These are phyloP conservation scores for Drosophila repletoides DNA, from an alignment of 1,140 invertebrate genomes.

Conservation along the genomic window DNA sequence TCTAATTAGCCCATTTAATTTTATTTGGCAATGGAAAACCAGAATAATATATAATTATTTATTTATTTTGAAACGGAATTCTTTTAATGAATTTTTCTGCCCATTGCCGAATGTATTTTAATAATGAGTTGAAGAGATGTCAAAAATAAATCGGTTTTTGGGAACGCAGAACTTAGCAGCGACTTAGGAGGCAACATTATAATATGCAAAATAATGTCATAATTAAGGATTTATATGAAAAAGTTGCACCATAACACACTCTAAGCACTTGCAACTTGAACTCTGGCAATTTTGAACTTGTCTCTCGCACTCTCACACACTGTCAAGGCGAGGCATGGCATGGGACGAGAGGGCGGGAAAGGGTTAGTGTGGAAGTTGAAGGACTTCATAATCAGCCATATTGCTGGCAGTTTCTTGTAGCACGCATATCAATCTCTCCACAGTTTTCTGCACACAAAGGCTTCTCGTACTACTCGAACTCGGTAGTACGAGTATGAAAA, in stretches of 20 bases:
- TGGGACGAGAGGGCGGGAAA: background rate
- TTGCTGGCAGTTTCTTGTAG: conserved; percentile 47
- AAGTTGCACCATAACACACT: conserved; percentile 62
- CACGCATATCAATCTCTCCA: conserved; percentile 61
- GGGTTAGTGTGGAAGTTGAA: conserved; percentile 7
- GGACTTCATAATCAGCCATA: conserved; percentile 60
- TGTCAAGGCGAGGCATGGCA: background rate
- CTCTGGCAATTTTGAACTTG: conserved; percentile 66
- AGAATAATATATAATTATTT: too few species aligned
- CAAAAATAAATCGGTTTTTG: background rate
- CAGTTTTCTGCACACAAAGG: conserved; percentile 28
- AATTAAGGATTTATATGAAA: conserved; percentile 76
- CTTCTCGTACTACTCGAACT: too few species aligned
- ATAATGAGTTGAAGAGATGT: too few species aligned
- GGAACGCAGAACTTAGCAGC: background rate
- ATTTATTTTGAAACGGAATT: too few species aligned
- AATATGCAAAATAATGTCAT: conserved; percentile 77
- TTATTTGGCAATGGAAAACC: too few species aligned
- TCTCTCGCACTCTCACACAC: background rate
- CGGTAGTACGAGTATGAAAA: too few species aligned
- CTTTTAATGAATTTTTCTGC: too few species aligned
- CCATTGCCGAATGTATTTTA: too few species aligned
- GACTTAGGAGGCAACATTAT: conserved; percentile 33
- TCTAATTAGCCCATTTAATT: too few species aligned
- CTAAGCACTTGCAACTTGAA: conserved; percentile 54